Evolutionary conservation across 2,888 invertebrate genomes (phyloP), one percentile per base, ranked within the genome.

Genomic region (Ormyrus pomaceus): DNA sequence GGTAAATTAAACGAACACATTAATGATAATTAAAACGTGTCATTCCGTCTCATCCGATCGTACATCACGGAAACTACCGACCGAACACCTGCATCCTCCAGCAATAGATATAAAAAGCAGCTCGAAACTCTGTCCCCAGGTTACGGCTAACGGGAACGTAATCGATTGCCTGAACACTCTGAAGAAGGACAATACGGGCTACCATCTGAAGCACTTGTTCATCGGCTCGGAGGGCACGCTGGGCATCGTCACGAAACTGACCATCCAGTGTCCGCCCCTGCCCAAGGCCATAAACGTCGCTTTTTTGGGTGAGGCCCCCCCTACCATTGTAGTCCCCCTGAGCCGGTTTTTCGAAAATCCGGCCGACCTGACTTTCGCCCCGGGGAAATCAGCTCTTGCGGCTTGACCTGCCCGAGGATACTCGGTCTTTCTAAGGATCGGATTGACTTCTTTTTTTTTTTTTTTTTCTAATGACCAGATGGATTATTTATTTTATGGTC

Each of bases 171-270:
- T 99, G 89, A 95, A 95, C 79, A 93, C 95, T 0, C 92, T 99
- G 85, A 96, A 97, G 88, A 99, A 99, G 90, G 99, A 99, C 90
- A 99, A 99, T 90, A 99, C 99, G 0, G 99, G 99, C 0, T 98
- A 98, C 89, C 98, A 99, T 89, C 91, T 99, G 85, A 98, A 98
- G 88, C 98, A 99, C 91, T 91, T 99, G 81, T 99, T 99, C 89
- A 97, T 99, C 85, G 99, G 99, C 11, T 97, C 98, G 0, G 99
- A 99, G 92, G 99, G 99, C 66, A 98, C 98, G 0, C 92, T 99
- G 72, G 99, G 99, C 11, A 90, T 99, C 6, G 95, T 99, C 7
- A 99, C 99, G 0, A 96, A 96, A 91, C 95, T 98, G 6, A 95
- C 97, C 3, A 94, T 99, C 81, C 94, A 97, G 77, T 99, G 99